These are phyloP conservation scores for Cheilosia impressa DNA, from an alignment of 2,888 invertebrate genomes.

Conservation along the genomic window DNA sequence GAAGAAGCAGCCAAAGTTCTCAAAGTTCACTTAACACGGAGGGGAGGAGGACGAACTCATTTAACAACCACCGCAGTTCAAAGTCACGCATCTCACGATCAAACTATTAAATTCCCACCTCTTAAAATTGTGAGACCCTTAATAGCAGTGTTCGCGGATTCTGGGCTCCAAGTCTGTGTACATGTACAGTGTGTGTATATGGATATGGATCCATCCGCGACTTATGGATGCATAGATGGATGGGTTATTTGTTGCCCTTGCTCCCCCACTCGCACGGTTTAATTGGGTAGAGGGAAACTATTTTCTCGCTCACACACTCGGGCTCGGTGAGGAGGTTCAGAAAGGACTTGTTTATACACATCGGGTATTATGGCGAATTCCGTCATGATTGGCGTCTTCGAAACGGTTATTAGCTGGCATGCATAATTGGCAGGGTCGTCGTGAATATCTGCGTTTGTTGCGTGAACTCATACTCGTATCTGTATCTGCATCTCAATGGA, in stretches of 20 bases:
- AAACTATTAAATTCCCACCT: slow-evolving; percentile 78
- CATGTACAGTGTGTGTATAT: background rate
- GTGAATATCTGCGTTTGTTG: background rate
- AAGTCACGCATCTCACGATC: slow-evolving; percentile 79
- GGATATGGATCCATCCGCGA: slow-evolving; percentile 47
- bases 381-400: slow-evolving; percentile 72
- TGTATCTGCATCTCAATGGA: slow-evolving; percentile 31
- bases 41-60: slow-evolving; percentile 61
- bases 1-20: slow-evolving; percentile 31
- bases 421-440: slow-evolving; percentile 66
- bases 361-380: slow-evolving; percentile 69
- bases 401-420: slow-evolving; percentile 71
- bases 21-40: slow-evolving; percentile 38
- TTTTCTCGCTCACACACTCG: slow-evolving; percentile 10
- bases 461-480: slow-evolving; percentile 22
- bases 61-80: slow-evolving; percentile 75
- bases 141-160: slow-evolving; percentile 59
- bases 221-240: slow-evolving; percentile 75
- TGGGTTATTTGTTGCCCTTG: slow-evolving; percentile 57
- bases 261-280: slow-evolving; percentile 11
- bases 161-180: slow-evolving; percentile 21
- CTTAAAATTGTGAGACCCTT: slow-evolving; percentile 67
- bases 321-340: slow-evolving; percentile 29
- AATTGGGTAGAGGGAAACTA: slow-evolving; percentile 54
- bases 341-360: slow-evolving; percentile 49